A percentile compares a stretch with the other conserved stretches of the same genome.
These are phyloP conservation scores for Coturnix japonica DNA, from an alignment of 2,113 vertebrate genomes.

Conservation along the genomic window DNA sequence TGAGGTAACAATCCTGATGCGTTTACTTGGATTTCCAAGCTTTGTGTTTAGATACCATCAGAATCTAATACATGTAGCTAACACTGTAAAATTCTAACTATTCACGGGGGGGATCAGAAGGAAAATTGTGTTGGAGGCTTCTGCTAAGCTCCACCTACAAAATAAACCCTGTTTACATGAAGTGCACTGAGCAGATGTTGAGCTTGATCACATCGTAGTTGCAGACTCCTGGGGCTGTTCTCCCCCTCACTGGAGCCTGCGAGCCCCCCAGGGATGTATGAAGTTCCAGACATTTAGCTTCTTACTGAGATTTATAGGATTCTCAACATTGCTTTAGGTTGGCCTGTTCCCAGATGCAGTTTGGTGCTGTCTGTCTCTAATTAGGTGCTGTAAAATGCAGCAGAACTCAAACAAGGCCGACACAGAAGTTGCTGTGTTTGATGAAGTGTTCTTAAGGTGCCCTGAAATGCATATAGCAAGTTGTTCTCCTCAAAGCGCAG, in stretches of 20 bases:
- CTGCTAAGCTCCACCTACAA: not conserved
- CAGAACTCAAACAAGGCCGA: not conserved
- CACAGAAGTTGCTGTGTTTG: not conserved
- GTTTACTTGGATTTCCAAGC: not conserved
- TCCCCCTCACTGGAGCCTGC: not conserved
- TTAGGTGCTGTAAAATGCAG: not conserved
- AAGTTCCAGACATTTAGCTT: constrained; percentile 8
- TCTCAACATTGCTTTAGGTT: not conserved
- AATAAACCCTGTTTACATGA: not conserved
- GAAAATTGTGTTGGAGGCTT: not conserved
- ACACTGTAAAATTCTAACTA: not conserved
- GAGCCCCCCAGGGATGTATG: not conserved
- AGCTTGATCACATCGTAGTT: not conserved
- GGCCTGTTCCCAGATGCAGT: not conserved
- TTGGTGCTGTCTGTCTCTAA: not conserved
- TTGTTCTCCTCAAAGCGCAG: not conserved
- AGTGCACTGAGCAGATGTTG: not conserved
- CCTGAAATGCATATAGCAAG: fast-evolving
- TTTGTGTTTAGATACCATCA: not conserved
- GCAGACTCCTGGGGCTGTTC: not conserved
- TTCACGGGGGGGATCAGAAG: not conserved
- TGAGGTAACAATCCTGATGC: not conserved
- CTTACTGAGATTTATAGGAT: not conserved
- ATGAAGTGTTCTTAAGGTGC: not conserved
- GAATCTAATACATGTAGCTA: not conserved